A percentile compares a stretch with the other conserved stretches of the same genome.
phyloP scores from a whole-genome alignment of 2,113 vertebrate genomes.

The Natator depressus region DNA sequence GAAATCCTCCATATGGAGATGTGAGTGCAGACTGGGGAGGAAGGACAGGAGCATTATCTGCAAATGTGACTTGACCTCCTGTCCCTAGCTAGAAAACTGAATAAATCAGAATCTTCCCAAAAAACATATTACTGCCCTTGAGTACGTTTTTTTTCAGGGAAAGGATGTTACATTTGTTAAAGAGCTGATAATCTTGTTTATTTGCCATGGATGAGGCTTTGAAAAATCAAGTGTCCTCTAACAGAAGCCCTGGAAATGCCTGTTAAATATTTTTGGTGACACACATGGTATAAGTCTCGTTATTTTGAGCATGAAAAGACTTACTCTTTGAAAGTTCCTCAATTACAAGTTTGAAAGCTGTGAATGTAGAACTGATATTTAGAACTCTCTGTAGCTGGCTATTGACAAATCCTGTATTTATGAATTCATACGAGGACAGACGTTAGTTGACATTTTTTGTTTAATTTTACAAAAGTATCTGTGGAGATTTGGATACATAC shows the following conservation, averaged over 20 bases:
- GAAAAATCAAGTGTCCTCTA: background rate
- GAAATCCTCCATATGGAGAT: background rate
- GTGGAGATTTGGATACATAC: background rate
- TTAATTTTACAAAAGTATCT: background rate
- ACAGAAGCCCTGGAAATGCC: background rate
- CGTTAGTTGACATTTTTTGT: conserved; percentile 6
- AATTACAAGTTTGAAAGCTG: background rate
- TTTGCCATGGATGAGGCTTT: background rate
- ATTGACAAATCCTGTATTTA: background rate
- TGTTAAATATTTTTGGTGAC: background rate
- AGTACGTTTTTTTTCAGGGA: background rate
- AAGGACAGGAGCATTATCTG: background rate
- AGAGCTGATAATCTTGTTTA: background rate
- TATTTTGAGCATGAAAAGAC: background rate
- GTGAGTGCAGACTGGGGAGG: accelerated
- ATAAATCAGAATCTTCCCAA: background rate
- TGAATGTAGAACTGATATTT: background rate
- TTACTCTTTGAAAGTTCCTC: background rate
- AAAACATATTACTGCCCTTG: background rate
- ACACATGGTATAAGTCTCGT: background rate
- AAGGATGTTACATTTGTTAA: background rate
- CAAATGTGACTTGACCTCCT: background rate
- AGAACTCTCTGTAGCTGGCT: background rate
- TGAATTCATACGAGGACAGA: background rate
- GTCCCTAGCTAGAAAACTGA: background rate